Base-by-base conservation (phyloP, 2,113 vertebrate genomes). In the Chitala chitala region DNA sequence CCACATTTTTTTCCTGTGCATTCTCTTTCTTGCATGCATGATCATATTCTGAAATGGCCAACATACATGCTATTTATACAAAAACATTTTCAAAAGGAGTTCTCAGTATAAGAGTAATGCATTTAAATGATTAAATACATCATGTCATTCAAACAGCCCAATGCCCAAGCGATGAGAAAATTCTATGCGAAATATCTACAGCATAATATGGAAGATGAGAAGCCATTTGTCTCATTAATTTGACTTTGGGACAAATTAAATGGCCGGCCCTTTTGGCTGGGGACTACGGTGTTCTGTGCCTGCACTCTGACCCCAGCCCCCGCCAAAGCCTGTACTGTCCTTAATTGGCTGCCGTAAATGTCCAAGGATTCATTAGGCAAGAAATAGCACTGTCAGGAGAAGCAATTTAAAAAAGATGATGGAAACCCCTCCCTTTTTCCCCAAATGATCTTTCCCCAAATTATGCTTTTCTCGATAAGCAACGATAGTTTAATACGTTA, bases 401-500 rank as follows among this genome's bases (percentile, higher is more conserved):
- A 83, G 81, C 88, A 69, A 78, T 89, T 91, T 86, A 86, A 90
- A 89, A 85, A 88, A 88, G 86, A 88, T 88, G 85, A 89, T 86
- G 85, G 81, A 87, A 89, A 84, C 75, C 78, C 79, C 84, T 74
- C 78, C 79, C 85, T 80, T 33, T 78, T 83, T 80, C 79, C 79
- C 80, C 80, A 84, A 88, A 84, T 79, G 83, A 86, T 86, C 76
- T 83, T 86, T 77, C 77, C 69, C 71, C 79, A 84, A 89, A 86
- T 87, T 91, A 87, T 88, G 80, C 88, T 89, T 91, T 69, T 81
- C 89, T 92, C 88, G 87, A 89, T 89, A 93, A 92, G 93, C 92
- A 91, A 95, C 88, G 93, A 94, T 93, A 92, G 88, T 93, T 95
- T 93, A 92, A 93, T 94, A 90, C 91, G 90, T 89, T 94, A 94